Evolutionary conservation across 2,113 vertebrate species (phyloP).

Genomic region (Amphiprion percula): DNA sequence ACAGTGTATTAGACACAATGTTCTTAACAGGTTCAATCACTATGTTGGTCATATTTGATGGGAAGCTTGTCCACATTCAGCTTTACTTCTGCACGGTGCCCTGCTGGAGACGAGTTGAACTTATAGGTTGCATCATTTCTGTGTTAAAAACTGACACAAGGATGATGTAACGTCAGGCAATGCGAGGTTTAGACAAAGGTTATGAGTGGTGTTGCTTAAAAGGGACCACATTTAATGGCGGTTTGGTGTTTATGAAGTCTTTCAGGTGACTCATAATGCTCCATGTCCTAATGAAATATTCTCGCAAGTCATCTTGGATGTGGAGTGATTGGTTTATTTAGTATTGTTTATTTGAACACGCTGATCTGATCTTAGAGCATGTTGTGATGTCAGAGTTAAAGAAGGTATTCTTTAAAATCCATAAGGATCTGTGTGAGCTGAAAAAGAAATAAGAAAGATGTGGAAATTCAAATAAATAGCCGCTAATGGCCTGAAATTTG

Average conservation of each 20-base stretch:
- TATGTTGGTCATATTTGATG: neutral
- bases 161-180: constrained; percentile 83
- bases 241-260: constrained; percentile 8
- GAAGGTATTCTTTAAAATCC: no score
- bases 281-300: neutral
- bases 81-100: neutral
- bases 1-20: neutral
- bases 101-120: constrained; percentile 45
- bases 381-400: no score
- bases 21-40: neutral
- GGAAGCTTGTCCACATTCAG: neutral
- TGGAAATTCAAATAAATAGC: no score
- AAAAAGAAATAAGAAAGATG: no score
- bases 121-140: constrained; percentile 73
- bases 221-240: constrained; percentile 14
- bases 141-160: constrained; percentile 63
- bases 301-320: neutral
- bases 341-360: neutral
- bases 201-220: constrained; percentile 56
- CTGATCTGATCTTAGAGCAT: neutral
- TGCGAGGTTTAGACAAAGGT: constrained; percentile 72
- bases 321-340: neutral
- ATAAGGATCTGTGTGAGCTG: no score
- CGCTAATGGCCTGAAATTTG: no score
- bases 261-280: neutral